phyloP scores from a whole-genome alignment of 2,888 invertebrate genomes.

The Tanytarsus gracilentus region DNA sequence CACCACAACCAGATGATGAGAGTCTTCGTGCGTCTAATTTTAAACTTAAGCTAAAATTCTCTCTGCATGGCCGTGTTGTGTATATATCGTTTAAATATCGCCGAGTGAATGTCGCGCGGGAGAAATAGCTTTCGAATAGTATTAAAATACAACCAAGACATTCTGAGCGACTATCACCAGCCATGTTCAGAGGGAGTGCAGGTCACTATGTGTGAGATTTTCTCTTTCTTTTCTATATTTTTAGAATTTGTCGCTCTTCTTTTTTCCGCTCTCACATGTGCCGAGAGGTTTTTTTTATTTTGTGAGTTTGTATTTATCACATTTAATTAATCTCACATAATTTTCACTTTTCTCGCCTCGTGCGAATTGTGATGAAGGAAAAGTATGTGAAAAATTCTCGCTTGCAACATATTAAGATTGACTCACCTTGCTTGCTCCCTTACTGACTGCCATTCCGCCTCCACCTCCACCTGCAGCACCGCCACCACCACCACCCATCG shows the following conservation, averaged over 20 bases:
- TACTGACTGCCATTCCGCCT: conserved; percentile 38
- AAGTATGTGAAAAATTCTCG: not conserved
- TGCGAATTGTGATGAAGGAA: not conserved
- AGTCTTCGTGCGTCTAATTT: not conserved
- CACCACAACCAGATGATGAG: conserved; percentile 2
- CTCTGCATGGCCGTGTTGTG: too few relatives aligned
- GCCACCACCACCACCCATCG: conserved; percentile 43
- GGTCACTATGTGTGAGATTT: not conserved
- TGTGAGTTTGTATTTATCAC: too few relatives aligned
- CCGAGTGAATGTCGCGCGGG: too few relatives aligned
- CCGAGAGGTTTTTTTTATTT: too few relatives aligned
- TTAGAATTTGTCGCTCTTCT: too few relatives aligned
- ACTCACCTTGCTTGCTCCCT: conserved; percentile 37
- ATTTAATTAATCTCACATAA: too few relatives aligned
- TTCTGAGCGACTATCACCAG: not conserved
- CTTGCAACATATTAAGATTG: not conserved
- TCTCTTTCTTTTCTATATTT: not conserved
- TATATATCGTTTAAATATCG: too few relatives aligned
- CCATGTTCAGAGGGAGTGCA: conserved; percentile 11
- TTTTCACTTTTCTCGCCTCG: too few relatives aligned
- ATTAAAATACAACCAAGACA: not conserved
- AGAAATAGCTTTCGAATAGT: not conserved
- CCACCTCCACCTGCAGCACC: conserved; percentile 44
- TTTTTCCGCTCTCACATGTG: too few relatives aligned
- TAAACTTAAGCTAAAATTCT: conserved; percentile 26